Percentiles rank a stretch among this genome's conserved stretches.
Conservation (phyloP, 1,140 invertebrate species). For the Magallana gigas region DNA sequence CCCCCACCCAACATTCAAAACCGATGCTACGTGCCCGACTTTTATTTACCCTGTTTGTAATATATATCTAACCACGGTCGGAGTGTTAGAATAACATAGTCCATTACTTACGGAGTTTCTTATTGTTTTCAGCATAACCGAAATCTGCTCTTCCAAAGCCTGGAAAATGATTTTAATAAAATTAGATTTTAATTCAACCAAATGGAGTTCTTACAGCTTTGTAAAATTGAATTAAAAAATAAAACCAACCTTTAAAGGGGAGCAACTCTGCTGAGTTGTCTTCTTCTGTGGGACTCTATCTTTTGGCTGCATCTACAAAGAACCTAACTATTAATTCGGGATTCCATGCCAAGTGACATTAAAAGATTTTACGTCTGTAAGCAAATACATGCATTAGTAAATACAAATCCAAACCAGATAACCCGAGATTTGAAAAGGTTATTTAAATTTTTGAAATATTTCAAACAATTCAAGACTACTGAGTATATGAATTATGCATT, state of each 20-base stretch:
- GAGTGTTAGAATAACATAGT: too few relatives aligned
- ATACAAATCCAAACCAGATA: not conserved
- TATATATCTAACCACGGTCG: not conserved
- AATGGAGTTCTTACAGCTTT: too few relatives aligned
- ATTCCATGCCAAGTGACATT: not conserved
- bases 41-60: not conserved
- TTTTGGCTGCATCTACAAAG: not conserved
- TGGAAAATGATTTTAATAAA: not conserved
- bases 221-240: too few relatives aligned
- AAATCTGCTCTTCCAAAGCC: too few relatives aligned
- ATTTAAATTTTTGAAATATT: not conserved
- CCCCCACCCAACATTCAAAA: not conserved
- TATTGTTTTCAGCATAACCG: too few relatives aligned
- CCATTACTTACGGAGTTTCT: too few relatives aligned
- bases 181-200: not conserved
- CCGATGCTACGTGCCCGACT: not conserved
- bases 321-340: too few relatives aligned
- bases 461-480: not conserved
- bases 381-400: not conserved
- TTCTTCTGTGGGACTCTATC: not conserved
- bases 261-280: not conserved
- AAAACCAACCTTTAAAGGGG: too few relatives aligned
- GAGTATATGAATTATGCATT: not conserved
- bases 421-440: not conserved
- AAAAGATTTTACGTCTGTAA: not conserved